Evolutionary conservation across 2,797 vertebrate genomes (phyloP).

Genomic region (Hydrophis major): DNA sequence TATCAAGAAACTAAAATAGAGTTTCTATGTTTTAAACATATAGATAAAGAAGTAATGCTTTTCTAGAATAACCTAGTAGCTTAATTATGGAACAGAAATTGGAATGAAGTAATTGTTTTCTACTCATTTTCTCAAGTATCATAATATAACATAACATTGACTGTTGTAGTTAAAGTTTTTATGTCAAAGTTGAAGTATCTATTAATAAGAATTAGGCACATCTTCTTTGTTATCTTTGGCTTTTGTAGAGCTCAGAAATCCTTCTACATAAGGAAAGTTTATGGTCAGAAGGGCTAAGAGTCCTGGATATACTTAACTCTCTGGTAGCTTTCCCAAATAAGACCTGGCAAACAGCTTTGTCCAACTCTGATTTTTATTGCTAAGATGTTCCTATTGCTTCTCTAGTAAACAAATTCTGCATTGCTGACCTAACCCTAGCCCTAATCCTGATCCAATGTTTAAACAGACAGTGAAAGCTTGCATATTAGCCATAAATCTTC

Average conservation of each 20-base stretch:
- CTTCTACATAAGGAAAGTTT: not conserved
- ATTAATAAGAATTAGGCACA: not conserved
- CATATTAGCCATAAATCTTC: not conserved
- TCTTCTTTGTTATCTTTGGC: not conserved
- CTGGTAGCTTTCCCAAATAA: not conserved
- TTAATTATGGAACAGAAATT: not conserved
- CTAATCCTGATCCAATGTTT: not conserved
- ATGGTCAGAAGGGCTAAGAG: not conserved
- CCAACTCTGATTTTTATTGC: not conserved
- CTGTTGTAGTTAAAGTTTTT: not conserved
- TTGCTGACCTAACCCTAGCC: not conserved
- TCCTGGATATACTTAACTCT: not conserved
- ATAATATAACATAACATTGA: not conserved
- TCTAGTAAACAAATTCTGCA: not conserved
- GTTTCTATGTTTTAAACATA: not conserved
- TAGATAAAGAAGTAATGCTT: not conserved
- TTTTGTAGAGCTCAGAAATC: not conserved
- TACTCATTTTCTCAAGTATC: not conserved
- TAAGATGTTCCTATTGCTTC: not conserved
- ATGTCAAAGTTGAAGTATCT: not conserved
- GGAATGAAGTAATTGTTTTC: not conserved
- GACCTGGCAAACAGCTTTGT: not conserved
- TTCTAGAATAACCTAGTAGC: not conserved
- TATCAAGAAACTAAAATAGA: not conserved
- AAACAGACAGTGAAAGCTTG: not conserved